Conservation (phyloP, 2,888 invertebrate genomes). For the Hyposoter didymator region DNA sequence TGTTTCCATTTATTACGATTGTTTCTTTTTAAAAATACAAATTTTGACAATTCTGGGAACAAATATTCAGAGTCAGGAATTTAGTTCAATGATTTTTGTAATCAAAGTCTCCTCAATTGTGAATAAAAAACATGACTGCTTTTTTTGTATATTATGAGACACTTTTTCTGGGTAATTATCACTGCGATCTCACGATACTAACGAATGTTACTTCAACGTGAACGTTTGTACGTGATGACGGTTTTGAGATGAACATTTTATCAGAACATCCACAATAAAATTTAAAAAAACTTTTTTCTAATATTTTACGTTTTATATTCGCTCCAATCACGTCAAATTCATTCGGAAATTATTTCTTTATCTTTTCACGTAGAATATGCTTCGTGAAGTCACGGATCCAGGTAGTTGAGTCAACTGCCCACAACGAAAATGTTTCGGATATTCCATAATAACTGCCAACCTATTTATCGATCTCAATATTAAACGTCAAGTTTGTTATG, state of each 20-base stretch:
- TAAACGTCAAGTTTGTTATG: background rate
- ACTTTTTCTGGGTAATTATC: background rate
- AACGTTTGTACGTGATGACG: background rate
- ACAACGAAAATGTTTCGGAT: conserved; percentile 8
- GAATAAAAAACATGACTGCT: background rate
- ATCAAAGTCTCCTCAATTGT: background rate
- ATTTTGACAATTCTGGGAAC: conserved; percentile 15
- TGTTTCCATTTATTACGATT: background rate
- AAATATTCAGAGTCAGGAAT: conserved; percentile 1
- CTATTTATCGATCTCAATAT: background rate
- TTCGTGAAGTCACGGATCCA: conserved; percentile 28
- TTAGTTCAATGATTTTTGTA: background rate
- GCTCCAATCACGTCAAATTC: background rate
- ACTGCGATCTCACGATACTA: background rate
- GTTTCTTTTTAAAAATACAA: background rate
- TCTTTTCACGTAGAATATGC: conserved; percentile 15
- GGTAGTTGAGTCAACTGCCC: conserved; percentile 32
- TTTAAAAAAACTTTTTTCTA: background rate
- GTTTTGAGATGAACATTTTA: background rate
- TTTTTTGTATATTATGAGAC: background rate
- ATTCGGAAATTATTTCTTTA: background rate
- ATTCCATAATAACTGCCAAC: conserved; percentile 1
- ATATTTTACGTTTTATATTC: background rate
- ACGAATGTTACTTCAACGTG: background rate
- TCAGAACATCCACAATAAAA: background rate